phyloP scores from a whole-genome alignment of 2,797 vertebrate species.

The Pygocentrus nattereri region DNA sequence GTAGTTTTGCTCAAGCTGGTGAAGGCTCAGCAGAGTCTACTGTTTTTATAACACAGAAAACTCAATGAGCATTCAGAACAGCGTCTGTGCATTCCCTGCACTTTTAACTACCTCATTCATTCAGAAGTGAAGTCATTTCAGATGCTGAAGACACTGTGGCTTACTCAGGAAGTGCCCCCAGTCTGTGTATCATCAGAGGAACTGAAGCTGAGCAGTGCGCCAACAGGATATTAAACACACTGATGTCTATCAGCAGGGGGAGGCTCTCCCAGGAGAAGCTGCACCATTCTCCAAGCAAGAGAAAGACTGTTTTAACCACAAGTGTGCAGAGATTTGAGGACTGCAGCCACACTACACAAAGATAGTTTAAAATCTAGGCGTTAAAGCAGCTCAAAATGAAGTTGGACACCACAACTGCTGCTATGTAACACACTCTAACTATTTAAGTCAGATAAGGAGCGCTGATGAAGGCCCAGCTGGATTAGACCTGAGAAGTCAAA shows the following conservation, averaged over 20 bases:
- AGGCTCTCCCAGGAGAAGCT: background rate
- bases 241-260: conserved; percentile 25
- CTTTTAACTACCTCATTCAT: conserved; percentile 24
- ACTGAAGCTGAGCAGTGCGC: conserved; percentile 32
- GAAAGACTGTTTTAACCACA: background rate
- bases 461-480: background rate
- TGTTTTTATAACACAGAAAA: background rate
- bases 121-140: conserved; percentile 32
- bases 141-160: conserved; percentile 12
- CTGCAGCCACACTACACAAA: no score
- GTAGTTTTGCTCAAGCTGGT: background rate
- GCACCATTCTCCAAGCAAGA: background rate
- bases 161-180: conserved; percentile 40
- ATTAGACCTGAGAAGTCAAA: no score
- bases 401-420: background rate
- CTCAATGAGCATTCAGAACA: background rate
- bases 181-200: conserved; percentile 46
- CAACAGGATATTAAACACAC: conserved; percentile 55
- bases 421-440: background rate
- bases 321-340: background rate
- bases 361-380: background rate
- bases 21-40: background rate
- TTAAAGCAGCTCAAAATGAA: background rate
- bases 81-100: background rate
- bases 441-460: background rate